Percentiles rank a stretch among this genome's conserved stretches.
phyloP scores from a whole-genome alignment of 1,140 invertebrate species.

The Phenacoccus solenopsis region DNA sequence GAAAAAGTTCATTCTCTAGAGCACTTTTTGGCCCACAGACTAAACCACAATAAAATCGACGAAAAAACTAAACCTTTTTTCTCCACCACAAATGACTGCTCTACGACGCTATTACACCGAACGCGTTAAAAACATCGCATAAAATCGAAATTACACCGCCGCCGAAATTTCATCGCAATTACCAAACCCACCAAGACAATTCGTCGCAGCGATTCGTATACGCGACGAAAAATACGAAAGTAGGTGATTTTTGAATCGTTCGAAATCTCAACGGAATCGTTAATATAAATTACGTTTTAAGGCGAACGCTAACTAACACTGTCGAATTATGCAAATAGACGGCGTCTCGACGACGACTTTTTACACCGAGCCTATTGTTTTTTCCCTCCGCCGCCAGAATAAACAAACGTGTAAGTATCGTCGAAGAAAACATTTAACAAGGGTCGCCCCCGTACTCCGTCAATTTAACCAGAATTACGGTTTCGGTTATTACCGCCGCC shows the following conservation, averaged over 20 bases:
- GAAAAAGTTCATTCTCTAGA: too few species aligned
- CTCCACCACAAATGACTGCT: too few species aligned
- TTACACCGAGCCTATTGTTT: background rate
- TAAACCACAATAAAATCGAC: background rate
- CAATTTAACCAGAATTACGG: background rate
- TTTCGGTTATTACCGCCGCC: background rate
- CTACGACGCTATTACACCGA: too few species aligned
- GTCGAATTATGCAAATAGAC: background rate
- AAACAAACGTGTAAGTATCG: too few species aligned
- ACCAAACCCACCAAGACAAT: too few species aligned
- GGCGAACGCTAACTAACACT: background rate
- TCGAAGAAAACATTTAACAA: background rate
- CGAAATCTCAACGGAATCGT: background rate
- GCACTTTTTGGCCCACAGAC: too few species aligned
- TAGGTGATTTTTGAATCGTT: background rate
- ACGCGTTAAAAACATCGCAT: too few species aligned
- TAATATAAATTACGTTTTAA: background rate
- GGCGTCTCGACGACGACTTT: background rate
- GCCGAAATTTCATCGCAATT: too few species aligned
- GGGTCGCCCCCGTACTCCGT: background rate
- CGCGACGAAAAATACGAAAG: background rate
- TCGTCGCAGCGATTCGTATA: too few species aligned
- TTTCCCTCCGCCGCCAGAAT: background rate
- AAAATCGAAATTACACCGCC: too few species aligned
- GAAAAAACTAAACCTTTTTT: background rate